Conservation (phyloP, 2,888 invertebrate genomes). For the Drosophila recens region DNA sequence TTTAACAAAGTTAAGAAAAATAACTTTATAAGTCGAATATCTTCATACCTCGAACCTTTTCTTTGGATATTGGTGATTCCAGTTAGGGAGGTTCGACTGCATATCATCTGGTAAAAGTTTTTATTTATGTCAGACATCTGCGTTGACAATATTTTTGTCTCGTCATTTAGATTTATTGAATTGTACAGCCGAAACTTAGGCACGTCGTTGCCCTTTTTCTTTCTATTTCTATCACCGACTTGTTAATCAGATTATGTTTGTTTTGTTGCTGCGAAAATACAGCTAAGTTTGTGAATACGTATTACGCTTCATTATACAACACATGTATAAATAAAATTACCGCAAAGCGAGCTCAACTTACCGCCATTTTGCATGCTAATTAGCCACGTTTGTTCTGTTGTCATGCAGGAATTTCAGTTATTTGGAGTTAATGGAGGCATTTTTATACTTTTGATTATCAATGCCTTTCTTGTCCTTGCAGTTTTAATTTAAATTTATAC, state of each 20-base stretch:
- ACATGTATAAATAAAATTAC: not conserved
- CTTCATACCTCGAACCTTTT: no score
- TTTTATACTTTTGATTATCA: no score
- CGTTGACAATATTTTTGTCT: constrained; percentile 18
- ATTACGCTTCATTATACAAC: not conserved
- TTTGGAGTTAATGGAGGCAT: no score
- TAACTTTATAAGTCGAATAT: no score
- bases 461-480: no score
- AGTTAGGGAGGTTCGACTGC: no score
- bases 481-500: no score
- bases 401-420: not conserved
- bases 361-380: constrained; percentile 29
- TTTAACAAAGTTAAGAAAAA: no score
- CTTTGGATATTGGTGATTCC: no score
- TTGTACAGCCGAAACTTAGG: constrained; percentile 19
- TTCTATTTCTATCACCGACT: not conserved
- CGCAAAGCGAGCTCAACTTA: not conserved
- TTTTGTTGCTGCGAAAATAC: not conserved
- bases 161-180: constrained; percentile 37
- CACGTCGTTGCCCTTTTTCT: not conserved
- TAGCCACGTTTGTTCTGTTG: constrained; percentile 23
- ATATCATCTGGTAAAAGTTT: no score
- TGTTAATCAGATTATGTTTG: constrained; percentile 13
- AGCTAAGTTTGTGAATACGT: not conserved
- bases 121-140: constrained; percentile 17